Evolutionary conservation across 2,888 invertebrate species (phyloP), one percentile per base, ranked within the genome.

Genomic region (Cheilosia scutellata): DNA sequence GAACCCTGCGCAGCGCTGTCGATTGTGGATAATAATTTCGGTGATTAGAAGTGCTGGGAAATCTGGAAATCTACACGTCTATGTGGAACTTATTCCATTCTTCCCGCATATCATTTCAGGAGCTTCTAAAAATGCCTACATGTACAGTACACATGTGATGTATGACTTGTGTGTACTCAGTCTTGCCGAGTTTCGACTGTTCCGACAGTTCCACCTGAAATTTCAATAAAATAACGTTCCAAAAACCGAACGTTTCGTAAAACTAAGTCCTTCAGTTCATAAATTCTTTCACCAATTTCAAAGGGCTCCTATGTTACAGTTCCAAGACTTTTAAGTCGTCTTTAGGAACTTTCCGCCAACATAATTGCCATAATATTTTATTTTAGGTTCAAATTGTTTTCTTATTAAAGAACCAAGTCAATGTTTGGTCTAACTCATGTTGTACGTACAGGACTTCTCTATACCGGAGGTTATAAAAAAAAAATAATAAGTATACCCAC

Each of bases 321-420:
- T 27, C 16, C 4, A 20, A 5, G 20, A 7, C 2, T 47, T 29
- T 31, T 31, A 62, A 62, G 40, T 60, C 42, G 25, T 60, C 25
- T 27, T 5, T 31, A 31, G 31, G 31, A 31, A 31, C 27, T 27
- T 20, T 7, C 40, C 13, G 9, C 11, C 40, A 31, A 66, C 40
- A 42, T 42, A 7, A 42, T 31, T 5, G 42, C 42, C 31, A 29
- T 55, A 42, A 68, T 42, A 68, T 55, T 55, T 71, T 20, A 11
- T 33, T 47, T 58, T 31, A 13, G 33, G 58, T 51, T 31, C 37
- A 40, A 72, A 60, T 72, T 60, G 40, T 60, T 60, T 58, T 72
- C 60, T 9, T 72, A 51, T 72, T 40, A 58, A 60, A 51, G 49
- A 16, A 72, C 16, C 27, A 49, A 40, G 51, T 31, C 25, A 58